Evolutionary conservation across 1,140 invertebrate species (phyloP).

Genomic region (Drosophila nebulosa): DNA sequence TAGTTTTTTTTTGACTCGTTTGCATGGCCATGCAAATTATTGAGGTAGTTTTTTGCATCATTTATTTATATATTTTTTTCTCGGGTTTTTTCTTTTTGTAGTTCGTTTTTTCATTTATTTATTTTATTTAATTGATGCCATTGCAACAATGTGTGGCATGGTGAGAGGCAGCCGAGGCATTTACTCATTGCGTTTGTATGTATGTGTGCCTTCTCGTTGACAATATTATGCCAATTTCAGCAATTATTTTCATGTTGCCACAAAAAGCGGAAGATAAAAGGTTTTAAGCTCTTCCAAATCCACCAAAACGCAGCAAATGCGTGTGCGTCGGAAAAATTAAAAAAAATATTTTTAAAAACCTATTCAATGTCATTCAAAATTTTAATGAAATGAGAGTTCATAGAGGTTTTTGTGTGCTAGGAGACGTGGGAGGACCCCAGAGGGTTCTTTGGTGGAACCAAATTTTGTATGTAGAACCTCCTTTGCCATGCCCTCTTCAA

Average conservation of each 20-base stretch:
- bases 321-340: not conserved
- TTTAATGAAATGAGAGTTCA: too few species aligned
- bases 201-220: not conserved
- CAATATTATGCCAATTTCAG: not conserved
- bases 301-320: conserved; percentile 3
- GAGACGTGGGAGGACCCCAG: too few species aligned
- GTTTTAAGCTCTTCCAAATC: conserved; percentile 29
- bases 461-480: too few species aligned
- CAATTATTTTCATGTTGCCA: not conserved
- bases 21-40: conserved; percentile 11
- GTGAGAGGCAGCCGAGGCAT: not conserved
- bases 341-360: not conserved
- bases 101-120: not conserved
- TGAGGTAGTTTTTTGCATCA: not conserved
- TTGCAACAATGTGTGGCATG: not conserved
- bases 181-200: not conserved
- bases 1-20: not conserved
- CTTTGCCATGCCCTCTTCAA: too few species aligned
- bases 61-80: conserved; percentile 1
- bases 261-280: not conserved
- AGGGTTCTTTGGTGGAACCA: too few species aligned
- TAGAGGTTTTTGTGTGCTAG: too few species aligned
- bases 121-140: conserved; percentile 9
- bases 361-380: not conserved
- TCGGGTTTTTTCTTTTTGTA: not conserved